Evolutionary conservation across 2,113 vertebrate species (phyloP).

Genomic region (Poeciliopsis prolifica): DNA sequence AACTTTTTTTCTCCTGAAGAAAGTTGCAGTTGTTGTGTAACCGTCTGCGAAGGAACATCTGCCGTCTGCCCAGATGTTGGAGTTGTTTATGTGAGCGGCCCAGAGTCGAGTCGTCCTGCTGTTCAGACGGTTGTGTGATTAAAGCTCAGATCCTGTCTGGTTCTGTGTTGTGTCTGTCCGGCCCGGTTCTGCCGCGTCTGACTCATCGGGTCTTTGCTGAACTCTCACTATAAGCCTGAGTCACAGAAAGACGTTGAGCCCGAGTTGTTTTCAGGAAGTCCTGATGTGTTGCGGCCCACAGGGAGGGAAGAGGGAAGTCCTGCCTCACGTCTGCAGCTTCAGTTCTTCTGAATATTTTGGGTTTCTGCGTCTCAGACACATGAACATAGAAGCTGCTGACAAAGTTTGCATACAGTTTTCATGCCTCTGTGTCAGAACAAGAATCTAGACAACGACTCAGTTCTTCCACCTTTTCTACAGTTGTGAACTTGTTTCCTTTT

Average conservation of each 20-base stretch:
- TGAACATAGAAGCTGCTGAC: background rate
- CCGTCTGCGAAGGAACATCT: slow-evolving; percentile 5
- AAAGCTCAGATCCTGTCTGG: slow-evolving; percentile 30
- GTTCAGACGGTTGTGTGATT: slow-evolving; percentile 31
- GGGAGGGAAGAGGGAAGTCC: background rate
- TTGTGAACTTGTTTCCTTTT: background rate
- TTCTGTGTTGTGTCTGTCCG: slow-evolving; percentile 40
- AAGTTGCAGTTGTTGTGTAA: slow-evolving; percentile 7
- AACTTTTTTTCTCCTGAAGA: background rate
- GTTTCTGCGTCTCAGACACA: background rate
- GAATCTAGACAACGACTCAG: background rate
- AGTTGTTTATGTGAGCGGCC: slow-evolving; percentile 24
- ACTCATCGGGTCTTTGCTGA: slow-evolving; percentile 20
- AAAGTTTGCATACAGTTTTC: background rate
- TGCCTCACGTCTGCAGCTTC: background rate
- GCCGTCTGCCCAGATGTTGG: slow-evolving; percentile 17
- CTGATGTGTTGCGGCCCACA: background rate
- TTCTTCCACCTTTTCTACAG: background rate
- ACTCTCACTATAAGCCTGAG: slow-evolving; percentile 7
- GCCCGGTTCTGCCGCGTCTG: slow-evolving; percentile 27
- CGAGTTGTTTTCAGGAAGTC: slow-evolving; percentile 2
- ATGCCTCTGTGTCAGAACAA: background rate
- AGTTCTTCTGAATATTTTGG: background rate
- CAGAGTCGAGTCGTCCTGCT: slow-evolving; percentile 6
- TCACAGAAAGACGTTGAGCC: slow-evolving; percentile 6